These are phyloP conservation scores for Heliothis virescens DNA, from an alignment of 1,140 invertebrate genomes.

Conservation along the genomic window DNA sequence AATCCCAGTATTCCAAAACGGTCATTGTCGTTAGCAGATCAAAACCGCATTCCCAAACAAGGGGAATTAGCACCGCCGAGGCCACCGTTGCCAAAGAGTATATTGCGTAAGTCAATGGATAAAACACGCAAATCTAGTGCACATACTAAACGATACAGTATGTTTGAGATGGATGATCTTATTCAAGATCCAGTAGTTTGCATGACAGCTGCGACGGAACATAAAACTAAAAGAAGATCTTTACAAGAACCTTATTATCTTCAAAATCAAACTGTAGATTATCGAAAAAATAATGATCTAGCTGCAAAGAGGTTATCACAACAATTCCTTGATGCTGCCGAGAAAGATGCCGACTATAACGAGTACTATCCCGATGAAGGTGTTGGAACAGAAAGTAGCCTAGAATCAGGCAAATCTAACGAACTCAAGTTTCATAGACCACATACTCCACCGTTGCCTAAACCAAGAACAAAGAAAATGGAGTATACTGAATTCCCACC, in stretches of 20 bases:
- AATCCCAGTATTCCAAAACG: conserved; percentile 88
- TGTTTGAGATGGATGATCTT: conserved; percentile 91
- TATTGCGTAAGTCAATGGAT: conserved; percentile 88
- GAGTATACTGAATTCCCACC: conserved; percentile 83
- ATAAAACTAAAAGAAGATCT: conserved; percentile 89
- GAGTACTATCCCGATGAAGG: conserved; percentile 85
- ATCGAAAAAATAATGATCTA: conserved; percentile 88
- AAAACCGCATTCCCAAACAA: conserved; percentile 82
- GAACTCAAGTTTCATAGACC: conserved; percentile 85
- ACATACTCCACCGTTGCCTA: conserved; percentile 84
- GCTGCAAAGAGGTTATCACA: conserved; percentile 85
- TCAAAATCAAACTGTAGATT: conserved; percentile 87
- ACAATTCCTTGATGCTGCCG: conserved; percentile 84
- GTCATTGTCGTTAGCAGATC: conserved; percentile 88
- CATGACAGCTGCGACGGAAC: conserved; percentile 83
- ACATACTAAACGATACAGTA: conserved; percentile 91
- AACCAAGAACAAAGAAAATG: conserved; percentile 80
- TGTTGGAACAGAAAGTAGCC: conserved; percentile 85
- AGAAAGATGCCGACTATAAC: conserved; percentile 85
- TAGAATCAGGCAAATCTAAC: conserved; percentile 85
- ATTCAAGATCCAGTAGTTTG: conserved; percentile 82
- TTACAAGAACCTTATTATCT: conserved; percentile 91
- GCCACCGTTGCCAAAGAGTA: conserved; percentile 90
- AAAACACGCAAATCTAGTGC: conserved; percentile 86
- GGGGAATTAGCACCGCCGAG: conserved; percentile 88